Evolutionary conservation across 1,140 invertebrate genomes (phyloP).

Genomic region (Branchinecta lynchi): DNA sequence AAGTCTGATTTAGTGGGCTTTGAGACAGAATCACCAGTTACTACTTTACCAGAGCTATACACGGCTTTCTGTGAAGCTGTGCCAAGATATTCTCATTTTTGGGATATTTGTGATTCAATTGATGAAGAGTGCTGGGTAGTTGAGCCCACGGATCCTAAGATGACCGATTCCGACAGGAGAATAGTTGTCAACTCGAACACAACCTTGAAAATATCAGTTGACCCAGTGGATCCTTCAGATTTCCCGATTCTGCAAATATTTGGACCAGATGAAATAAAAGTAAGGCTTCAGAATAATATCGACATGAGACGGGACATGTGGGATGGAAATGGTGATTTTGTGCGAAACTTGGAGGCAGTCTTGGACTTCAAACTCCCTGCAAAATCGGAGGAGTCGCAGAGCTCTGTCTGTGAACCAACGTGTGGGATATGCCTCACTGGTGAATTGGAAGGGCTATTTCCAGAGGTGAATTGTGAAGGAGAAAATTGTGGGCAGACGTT

Average conservation of each 20-base stretch:
- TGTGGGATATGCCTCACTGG: neutral
- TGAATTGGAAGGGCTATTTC: neutral
- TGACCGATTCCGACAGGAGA: neutral
- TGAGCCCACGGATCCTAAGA: neutral
- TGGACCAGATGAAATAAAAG: neutral
- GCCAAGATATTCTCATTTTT: neutral
- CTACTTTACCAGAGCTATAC: neutral
- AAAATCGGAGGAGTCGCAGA: neutral
- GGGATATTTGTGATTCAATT: neutral
- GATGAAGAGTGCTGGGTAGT: neutral
- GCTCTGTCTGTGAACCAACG: neutral
- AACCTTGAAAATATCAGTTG: neutral
- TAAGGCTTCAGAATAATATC: neutral
- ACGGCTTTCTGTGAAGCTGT: neutral
- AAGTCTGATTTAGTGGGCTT: neutral
- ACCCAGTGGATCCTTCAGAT: neutral
- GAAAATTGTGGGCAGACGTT: neutral
- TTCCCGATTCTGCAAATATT: neutral
- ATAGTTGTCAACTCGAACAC: neutral
- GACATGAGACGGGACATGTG: neutral
- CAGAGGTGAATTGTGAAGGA: neutral
- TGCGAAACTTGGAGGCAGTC: neutral
- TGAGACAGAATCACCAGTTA: neutral
- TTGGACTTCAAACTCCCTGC: neutral
- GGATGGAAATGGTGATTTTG: neutral